Percentiles rank a stretch among this genome's conserved stretches.
phyloP scores from a whole-genome alignment of 2,113 vertebrate genomes.

The Myxocyprinus asiaticus region DNA sequence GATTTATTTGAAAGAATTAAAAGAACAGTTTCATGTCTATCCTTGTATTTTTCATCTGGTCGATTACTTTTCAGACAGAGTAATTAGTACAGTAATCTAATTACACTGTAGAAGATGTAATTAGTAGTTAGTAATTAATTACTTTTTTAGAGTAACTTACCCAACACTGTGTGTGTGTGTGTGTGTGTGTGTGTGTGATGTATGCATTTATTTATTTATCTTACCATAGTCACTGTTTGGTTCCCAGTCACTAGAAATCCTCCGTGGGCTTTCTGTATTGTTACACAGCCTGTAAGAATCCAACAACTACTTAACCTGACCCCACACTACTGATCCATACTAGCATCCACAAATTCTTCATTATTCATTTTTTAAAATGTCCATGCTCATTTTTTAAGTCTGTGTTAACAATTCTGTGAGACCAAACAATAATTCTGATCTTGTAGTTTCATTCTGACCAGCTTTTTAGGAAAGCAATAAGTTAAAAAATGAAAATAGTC shows the following conservation, averaged over 20 bases:
- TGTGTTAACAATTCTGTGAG: neutral
- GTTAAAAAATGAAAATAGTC: neutral
- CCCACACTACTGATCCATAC: neutral
- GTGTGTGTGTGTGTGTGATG: neutral
- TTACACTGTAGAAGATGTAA: no score
- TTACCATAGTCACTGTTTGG: conserved; percentile 56
- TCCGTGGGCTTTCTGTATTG: conserved; percentile 5
- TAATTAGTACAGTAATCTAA: no score
- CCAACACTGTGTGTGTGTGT: no score
- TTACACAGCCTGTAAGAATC: conserved; percentile 24
- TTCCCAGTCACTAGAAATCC: conserved; percentile 57
- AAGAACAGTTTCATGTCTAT: no score
- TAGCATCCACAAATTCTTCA: neutral
- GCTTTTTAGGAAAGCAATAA: neutral
- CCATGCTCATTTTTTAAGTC: no score
- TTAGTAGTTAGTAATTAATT: no score
- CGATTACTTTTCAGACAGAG: no score
- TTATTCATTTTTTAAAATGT: no score
- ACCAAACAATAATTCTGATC: neutral
- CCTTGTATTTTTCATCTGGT: no score
- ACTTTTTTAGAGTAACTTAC: no score
- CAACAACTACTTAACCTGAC: neutral
- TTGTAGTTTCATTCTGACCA: neutral
- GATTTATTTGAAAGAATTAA: no score
- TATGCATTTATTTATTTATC: neutral